Evolutionary conservation across 1,140 invertebrate species (phyloP).

Genomic region (Apis mellifera): Amel_HAv3.1 CM009941.2:10366501-10367000

Average conservation of each 20-base stretch:
- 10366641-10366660: background rate
- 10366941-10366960: background rate
- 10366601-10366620: background rate
- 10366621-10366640: background rate
- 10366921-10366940: background rate
- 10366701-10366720: background rate
- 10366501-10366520: background rate
- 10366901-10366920: too few species aligned
- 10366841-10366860: background rate
- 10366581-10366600: conserved; percentile 2
- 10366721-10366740: background rate
- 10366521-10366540: conserved; percentile 26
- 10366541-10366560: conserved; percentile 15
- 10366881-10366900: too few species aligned
- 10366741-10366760: background rate
- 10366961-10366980: background rate
- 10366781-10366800: background rate
- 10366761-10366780: background rate
- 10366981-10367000: too few species aligned
- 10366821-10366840: background rate
- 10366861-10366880: background rate
- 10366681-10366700: background rate
- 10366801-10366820: background rate
- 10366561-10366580: conserved; percentile 8
- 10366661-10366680: background rate